phyloP scores from a whole-genome alignment of 2,797 vertebrate genomes.

The Rhincodon typus region DNA sequence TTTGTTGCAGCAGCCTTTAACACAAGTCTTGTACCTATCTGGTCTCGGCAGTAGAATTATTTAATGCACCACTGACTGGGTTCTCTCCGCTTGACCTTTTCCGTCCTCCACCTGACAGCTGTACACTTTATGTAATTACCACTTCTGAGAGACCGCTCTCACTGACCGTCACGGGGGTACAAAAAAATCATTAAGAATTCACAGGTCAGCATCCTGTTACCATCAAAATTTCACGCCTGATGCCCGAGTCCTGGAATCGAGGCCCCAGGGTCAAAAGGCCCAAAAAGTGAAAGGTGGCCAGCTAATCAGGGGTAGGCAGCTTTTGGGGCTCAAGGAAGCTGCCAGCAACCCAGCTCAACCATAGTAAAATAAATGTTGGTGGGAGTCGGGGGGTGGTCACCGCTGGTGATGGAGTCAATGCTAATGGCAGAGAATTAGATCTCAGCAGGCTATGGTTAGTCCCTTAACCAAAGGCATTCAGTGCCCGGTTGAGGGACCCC shows the following conservation, averaged over 20 bases:
- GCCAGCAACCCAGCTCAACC: no score
- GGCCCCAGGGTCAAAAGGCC: no score
- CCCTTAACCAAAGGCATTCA: background rate
- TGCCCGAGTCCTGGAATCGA: background rate
- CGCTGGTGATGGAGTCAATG: no score
- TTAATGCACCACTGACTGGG: background rate
- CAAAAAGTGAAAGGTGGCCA: no score
- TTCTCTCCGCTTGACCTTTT: background rate
- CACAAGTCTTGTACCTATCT: background rate
- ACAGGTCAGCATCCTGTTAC: background rate
- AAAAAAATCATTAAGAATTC: background rate
- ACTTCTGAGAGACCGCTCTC: background rate
- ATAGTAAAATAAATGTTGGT: no score
- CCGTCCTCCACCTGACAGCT: background rate
- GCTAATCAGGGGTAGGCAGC: no score
- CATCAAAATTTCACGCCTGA: background rate
- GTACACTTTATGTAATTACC: background rate
- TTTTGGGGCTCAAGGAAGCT: no score
- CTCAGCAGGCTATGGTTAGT: no score
- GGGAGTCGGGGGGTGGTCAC: no score
- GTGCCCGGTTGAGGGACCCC: no score
- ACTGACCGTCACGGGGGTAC: no score
- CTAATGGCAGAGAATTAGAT: no score
- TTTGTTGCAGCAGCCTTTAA: background rate
- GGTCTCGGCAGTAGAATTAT: background rate